A percentile compares a stretch with the other conserved stretches of the same genome.
Conservation (phyloP, 2,888 invertebrate species). For the Sclerodermus sp. region DNA sequence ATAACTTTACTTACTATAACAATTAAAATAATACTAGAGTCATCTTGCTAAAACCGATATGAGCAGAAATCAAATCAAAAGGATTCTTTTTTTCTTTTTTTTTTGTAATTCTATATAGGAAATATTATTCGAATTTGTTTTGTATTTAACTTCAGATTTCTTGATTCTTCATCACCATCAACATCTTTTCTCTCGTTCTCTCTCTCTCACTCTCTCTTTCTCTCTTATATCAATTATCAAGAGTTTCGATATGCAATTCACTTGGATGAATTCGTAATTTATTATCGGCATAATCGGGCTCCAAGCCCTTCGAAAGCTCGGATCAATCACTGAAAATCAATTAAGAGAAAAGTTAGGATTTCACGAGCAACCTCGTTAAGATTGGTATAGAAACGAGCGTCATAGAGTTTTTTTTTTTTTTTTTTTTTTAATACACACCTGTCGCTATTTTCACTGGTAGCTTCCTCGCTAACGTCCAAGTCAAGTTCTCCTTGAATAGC, state of each 20-base stretch:
- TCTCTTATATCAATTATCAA: too few relatives aligned
- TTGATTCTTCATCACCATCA: too few relatives aligned
- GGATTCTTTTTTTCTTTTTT: constrained; percentile 1
- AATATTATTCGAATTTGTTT: not conserved
- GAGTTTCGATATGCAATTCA: too few relatives aligned
- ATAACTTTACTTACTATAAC: constrained; percentile 10
- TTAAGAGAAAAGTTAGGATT: constrained; percentile 1
- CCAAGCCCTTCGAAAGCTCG: constrained; percentile 41
- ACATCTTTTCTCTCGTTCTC: too few relatives aligned
- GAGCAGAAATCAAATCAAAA: constrained; percentile 11
- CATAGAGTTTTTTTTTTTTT: not conserved
- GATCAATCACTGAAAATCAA: constrained; percentile 48
- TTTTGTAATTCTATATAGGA: not conserved
- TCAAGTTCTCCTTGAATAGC: constrained; percentile 86
- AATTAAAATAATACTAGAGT: constrained; percentile 10
- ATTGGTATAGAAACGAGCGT: not conserved
- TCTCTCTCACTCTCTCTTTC: too few relatives aligned
- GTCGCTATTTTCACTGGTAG: constrained; percentile 63
- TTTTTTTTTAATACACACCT: constrained; percentile 59
- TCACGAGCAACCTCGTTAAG: too few relatives aligned
- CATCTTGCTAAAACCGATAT: constrained; percentile 5
- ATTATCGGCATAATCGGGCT: constrained; percentile 39
- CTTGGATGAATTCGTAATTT: constrained; percentile 6
- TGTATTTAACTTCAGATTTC: not conserved
- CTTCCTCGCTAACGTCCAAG: constrained; percentile 66